phyloP scores from a whole-genome alignment of 2,113 vertebrate genomes.

The Melanotaenia duboulayi region DNA sequence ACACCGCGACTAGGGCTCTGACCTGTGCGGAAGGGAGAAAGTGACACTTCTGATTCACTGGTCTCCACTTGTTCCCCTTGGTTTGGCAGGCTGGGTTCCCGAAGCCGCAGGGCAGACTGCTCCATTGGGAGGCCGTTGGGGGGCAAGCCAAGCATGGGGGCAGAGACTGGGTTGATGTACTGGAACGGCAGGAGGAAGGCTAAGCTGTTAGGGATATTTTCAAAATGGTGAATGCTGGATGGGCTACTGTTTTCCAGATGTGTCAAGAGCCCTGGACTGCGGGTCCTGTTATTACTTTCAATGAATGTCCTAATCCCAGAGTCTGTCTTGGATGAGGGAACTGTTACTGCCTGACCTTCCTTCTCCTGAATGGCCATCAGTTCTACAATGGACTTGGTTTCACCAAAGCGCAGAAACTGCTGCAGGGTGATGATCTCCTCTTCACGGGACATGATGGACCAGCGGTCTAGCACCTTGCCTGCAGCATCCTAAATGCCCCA shows the following conservation, averaged over 20 bases:
- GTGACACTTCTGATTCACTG: slow-evolving; percentile 97
- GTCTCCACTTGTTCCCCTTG: slow-evolving; percentile 95
- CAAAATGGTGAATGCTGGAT: slow-evolving; percentile 98
- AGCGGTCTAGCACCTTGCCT: slow-evolving; percentile 99
- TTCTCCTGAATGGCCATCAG: slow-evolving; percentile 99
- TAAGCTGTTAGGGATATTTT: slow-evolving; percentile 98
- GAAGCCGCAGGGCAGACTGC: slow-evolving; percentile 90
- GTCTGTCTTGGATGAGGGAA: slow-evolving; percentile 97
- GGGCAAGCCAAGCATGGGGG: slow-evolving; percentile 94
- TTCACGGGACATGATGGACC: slow-evolving; percentile 99
- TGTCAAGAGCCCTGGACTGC: slow-evolving; percentile 95
- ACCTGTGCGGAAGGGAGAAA: slow-evolving; percentile 91
- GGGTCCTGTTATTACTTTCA: slow-evolving; percentile 98
- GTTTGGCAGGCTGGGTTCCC: slow-evolving; percentile 91
- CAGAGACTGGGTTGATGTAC: slow-evolving; percentile 98
- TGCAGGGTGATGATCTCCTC: slow-evolving; percentile 99
- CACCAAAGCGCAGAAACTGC: slow-evolving; percentile 99
- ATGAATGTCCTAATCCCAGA: slow-evolving; percentile 99
- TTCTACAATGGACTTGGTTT: slow-evolving; percentile 99
- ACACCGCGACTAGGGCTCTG: slow-evolving; percentile 91
- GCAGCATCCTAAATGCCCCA: slow-evolving; percentile 95
- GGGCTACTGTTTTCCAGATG: slow-evolving; percentile 97
- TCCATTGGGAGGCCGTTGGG: slow-evolving; percentile 95
- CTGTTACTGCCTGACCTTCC: slow-evolving; percentile 97
- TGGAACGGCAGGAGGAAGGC: slow-evolving; percentile 98